phyloP scores from a whole-genome alignment of 2,888 invertebrate species.

The Crioceris asparagi region DNA sequence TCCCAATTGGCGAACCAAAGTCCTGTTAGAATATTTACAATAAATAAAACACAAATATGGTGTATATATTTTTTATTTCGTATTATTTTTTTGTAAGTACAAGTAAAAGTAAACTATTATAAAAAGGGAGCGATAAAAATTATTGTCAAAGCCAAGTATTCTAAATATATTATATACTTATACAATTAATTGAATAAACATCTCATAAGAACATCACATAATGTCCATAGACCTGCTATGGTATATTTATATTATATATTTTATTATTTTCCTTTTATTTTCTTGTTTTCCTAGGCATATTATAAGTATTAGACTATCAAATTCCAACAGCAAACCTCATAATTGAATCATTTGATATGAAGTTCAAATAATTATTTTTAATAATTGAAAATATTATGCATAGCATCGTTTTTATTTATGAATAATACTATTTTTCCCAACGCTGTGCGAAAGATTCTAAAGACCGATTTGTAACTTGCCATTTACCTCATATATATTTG shows the following conservation, averaged over 20 bases:
- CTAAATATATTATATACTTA: not conserved
- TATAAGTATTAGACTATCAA: no score
- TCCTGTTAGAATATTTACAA: no score
- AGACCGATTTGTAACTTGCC: no score
- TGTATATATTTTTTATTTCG: constrained; percentile 7
- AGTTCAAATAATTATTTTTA: not conserved
- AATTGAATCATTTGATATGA: not conserved
- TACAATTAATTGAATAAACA: not conserved
- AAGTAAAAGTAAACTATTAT: constrained; percentile 10
- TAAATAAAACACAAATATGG: constrained; percentile 2
- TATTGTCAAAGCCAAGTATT: constrained; percentile 11
- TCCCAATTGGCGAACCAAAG: no score
- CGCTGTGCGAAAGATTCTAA: no score
- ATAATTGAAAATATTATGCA: no score
- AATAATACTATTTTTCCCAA: no score
- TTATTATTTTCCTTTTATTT: no score
- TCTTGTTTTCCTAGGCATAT: no score
- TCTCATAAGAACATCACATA: constrained; percentile 3
- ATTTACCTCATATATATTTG: no score
- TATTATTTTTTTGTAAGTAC: constrained; percentile 9
- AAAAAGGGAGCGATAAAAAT: constrained; percentile 13
- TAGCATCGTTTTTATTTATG: no score
- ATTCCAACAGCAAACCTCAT: not conserved
- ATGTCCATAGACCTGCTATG: not conserved
- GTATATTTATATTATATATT: not conserved